These are phyloP conservation scores for Chymomyza procnemis DNA, from an alignment of 2,888 invertebrate genomes.

Conservation along the genomic window DNA sequence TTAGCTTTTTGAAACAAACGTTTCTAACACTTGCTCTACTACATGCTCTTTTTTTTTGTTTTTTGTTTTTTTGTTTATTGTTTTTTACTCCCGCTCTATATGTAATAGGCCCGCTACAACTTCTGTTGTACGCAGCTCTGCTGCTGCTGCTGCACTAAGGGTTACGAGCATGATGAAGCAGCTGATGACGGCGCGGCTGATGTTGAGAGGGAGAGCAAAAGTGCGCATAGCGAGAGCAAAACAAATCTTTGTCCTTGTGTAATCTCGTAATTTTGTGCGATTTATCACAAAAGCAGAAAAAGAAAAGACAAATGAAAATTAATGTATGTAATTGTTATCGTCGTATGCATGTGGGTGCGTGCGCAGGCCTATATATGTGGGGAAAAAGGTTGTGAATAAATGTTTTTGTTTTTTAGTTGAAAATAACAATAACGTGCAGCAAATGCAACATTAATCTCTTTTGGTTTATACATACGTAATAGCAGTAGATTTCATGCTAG, in stretches of 20 bases:
- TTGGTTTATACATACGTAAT: neutral
- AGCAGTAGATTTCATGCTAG: neutral
- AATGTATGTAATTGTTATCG: constrained; percentile 30
- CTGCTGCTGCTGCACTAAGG: constrained; percentile 36
- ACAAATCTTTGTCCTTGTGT: constrained; percentile 61
- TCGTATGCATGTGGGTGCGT: constrained; percentile 21
- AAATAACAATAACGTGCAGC: neutral
- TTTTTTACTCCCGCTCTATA: constrained; percentile 51
- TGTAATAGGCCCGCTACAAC: constrained; percentile 70
- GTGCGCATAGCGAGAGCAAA: constrained; percentile 21
- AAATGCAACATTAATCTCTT: neutral
- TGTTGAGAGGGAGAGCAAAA: neutral
- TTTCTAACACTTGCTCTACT: constrained; percentile 23
- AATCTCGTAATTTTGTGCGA: constrained; percentile 37
- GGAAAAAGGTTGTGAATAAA: neutral
- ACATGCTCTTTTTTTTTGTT: constrained; percentile 48
- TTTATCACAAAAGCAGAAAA: constrained; percentile 24
- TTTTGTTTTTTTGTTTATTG: constrained; percentile 53
- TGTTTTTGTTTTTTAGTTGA: neutral
- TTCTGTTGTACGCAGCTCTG: constrained; percentile 55
- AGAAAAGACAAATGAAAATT: neutral
- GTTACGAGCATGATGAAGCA: constrained; percentile 32
- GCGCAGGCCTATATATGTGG: neutral
- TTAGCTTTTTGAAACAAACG: neutral
- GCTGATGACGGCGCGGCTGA: constrained; percentile 9